These are phyloP conservation scores for Xiphorhynchus elegans DNA, from an alignment of 2,113 vertebrate species.

Conservation along the genomic window DNA sequence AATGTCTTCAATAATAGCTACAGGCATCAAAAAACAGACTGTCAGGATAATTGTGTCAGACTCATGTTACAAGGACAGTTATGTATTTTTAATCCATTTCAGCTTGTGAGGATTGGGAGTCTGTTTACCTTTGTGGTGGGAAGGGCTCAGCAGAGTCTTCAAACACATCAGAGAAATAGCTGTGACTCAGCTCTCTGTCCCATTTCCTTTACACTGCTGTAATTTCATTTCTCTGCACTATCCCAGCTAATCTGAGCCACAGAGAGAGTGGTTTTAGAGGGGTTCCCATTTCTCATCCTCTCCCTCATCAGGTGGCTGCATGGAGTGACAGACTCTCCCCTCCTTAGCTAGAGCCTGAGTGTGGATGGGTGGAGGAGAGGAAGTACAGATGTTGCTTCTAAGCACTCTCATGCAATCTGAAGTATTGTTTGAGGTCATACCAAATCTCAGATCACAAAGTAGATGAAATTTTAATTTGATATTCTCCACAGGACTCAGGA, in stretches of 20 bases:
- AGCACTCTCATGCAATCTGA: neutral
- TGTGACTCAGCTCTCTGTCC: neutral
- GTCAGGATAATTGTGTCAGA: neutral
- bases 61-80: neutral
- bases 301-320: neutral
- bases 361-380: neutral
- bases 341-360: neutral
- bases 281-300: neutral
- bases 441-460: neutral
- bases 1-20: neutral
- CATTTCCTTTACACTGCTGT: neutral
- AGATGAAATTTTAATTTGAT: neutral
- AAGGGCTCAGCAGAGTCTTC: neutral
- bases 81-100: neutral
- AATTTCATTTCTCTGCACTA: neutral
- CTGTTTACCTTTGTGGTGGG: neutral
- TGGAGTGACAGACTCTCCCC: neutral
- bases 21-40: neutral
- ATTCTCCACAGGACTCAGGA: neutral
- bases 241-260: neutral
- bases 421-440: neutral
- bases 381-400: neutral
- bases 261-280: neutral
- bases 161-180: neutral
- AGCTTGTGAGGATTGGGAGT: neutral